Conservation (phyloP, 30 jellyfish, hydroid and myxozoan genomes). For the Aurelia aurita region DNA sequence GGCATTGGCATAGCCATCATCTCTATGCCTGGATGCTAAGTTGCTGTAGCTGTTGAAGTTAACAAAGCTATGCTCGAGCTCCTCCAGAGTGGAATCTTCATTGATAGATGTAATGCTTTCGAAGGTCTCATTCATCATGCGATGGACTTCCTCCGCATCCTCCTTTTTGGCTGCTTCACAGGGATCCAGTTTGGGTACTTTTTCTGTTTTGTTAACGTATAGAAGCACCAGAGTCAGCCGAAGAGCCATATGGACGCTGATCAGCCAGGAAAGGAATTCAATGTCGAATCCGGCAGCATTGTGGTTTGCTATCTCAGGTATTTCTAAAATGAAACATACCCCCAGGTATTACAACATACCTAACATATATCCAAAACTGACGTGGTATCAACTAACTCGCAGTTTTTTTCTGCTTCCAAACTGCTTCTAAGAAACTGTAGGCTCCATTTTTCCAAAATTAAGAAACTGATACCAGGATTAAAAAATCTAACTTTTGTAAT, state of each 20-base stretch:
- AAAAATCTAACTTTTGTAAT: too few species aligned
- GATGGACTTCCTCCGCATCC: not conserved
- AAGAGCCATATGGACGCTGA: slow-evolving; percentile 62
- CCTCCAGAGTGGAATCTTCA: slow-evolving; percentile 59
- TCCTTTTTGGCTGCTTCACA: not conserved
- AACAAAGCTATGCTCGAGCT: slow-evolving; percentile 26
- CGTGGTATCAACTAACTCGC: too few species aligned
- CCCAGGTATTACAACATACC: not conserved
- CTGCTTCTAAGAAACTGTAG: too few species aligned
- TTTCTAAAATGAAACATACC: slow-evolving; percentile 14
- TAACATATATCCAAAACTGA: too few species aligned
- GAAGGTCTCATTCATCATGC: slow-evolving; percentile 45
- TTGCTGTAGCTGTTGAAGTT: slow-evolving; percentile 37
- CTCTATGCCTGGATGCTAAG: not conserved
- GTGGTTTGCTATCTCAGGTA: slow-evolving; percentile 15
- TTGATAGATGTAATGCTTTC: slow-evolving; percentile 55
- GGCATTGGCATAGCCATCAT: slow-evolving; percentile 38
- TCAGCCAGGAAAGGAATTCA: slow-evolving; percentile 57
- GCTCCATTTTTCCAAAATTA: too few species aligned
- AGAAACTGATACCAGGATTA: too few species aligned
- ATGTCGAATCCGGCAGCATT: slow-evolving; percentile 42
- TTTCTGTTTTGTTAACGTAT: not conserved
- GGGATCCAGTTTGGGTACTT: not conserved
- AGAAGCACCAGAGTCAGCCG: slow-evolving; percentile 36
- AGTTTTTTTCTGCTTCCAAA: too few species aligned